phyloP scores from a whole-genome alignment of 1,140 invertebrate species.

The Drosophila hydei region DNA sequence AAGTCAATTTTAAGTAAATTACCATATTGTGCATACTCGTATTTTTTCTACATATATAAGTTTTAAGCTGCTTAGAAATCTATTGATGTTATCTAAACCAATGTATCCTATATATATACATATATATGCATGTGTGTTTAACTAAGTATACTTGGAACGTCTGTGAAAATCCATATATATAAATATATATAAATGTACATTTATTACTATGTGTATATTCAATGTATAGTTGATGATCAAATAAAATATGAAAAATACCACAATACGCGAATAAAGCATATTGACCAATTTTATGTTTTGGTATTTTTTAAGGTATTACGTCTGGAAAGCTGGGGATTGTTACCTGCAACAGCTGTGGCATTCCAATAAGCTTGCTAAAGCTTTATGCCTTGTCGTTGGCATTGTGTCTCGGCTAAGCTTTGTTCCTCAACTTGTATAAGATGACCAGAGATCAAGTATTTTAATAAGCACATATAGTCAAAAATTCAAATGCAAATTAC shows the following conservation, averaged over 20 bases:
- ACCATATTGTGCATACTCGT: constrained; percentile 44
- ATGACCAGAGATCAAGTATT: background rate
- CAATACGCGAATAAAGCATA: background rate
- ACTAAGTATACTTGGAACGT: constrained; percentile 64
- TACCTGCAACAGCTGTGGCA: constrained; percentile 15
- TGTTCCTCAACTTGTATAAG: background rate
- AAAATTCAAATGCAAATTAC: background rate
- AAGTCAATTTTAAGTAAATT: constrained; percentile 40
- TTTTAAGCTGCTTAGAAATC: constrained; percentile 22
- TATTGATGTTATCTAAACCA: constrained; percentile 33
- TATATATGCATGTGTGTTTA: constrained; percentile 52
- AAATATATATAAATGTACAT: too few species aligned
- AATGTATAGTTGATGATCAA: constrained; percentile 60
- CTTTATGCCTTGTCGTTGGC: background rate
- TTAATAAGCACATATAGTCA: background rate
- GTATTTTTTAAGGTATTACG: constrained; percentile 34
- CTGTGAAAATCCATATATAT: constrained; percentile 66
- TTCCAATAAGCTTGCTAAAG: background rate
- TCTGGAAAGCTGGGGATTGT: constrained; percentile 10
- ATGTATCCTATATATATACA: constrained; percentile 7
- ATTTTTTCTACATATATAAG: constrained; percentile 13
- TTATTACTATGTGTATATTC: constrained; percentile 9
- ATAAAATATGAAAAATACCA: constrained; percentile 50
- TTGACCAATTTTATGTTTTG: background rate
- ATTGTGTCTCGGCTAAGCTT: background rate